Evolutionary conservation across 2,113 vertebrate species (phyloP).

Genomic region (Paradisaea rubra): DNA sequence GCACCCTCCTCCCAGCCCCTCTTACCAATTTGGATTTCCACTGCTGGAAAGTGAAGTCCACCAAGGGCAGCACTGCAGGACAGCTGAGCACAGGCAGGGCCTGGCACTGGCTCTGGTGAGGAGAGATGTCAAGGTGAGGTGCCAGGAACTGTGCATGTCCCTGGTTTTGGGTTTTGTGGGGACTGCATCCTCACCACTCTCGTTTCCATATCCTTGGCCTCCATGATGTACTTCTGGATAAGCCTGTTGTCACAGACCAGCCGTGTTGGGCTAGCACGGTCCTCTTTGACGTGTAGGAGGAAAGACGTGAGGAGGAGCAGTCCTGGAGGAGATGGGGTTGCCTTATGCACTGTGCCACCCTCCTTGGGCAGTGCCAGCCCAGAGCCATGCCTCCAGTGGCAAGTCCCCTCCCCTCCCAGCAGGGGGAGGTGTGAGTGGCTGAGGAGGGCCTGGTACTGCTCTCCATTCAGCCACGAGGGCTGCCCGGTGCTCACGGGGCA

Average conservation of each 20-base stretch:
- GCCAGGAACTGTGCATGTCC: neutral
- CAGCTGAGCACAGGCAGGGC: conserved; percentile 9
- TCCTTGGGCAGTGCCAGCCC: neutral
- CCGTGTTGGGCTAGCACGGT: neutral
- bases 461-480: rapidly evolving
- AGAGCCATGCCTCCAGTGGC: neutral
- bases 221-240: conserved; percentile 56
- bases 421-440: neutral
- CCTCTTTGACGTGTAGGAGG: conserved; percentile 42
- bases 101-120: conserved; percentile 66
- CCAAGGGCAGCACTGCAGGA: conserved; percentile 63
- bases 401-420: neutral
- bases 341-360: neutral
- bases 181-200: conserved; percentile 21
- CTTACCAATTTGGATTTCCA: conserved; percentile 76
- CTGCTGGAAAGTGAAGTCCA: conserved; percentile 70
- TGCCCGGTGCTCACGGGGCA: rapidly evolving
- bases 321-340: neutral
- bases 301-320: conserved; percentile 62
- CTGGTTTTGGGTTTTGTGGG: neutral
- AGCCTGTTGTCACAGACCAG: conserved; percentile 58
- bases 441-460: neutral
- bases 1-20: neutral
- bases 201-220: conserved; percentile 53
- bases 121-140: neutral